Base-by-base conservation (phyloP, 2,113 vertebrate species). In the Pantherophis guttatus region DNA sequence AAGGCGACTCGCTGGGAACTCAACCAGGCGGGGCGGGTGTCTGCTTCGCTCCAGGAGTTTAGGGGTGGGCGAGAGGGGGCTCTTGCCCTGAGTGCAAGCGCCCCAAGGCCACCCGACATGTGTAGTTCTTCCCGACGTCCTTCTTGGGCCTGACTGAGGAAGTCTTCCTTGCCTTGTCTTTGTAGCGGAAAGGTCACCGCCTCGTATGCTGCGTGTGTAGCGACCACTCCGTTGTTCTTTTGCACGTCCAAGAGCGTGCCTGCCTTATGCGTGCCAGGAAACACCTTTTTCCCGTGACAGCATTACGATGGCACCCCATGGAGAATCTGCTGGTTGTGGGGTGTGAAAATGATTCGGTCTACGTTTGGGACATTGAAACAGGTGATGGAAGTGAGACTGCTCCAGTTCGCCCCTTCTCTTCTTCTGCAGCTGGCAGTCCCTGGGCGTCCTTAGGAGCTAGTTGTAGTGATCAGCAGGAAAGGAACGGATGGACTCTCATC, bases 301-400 rank as follows among this genome's bases (percentile, higher is more conserved):
- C 92, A 24, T 96, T 98, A 48, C 97, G 97, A 89, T 97, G 97
- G 96, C 97, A 98, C 85, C 97, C 97, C 0, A 48, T 94, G 81
- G 97, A 98, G 95, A 97, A 98, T 57, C 96, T 98, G 59, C 91
- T 98, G 53, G 95, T 98, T 86, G 98, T 98, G 89, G 98, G 96
- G 23, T 98, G 98, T 95, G 95, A 97, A 91, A 97, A 98, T 15
- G 96, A 97, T 90, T 98, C 98, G 0, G 96, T 97, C 91, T 98
- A 98, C 91, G 86, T 98, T 92, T 98, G 98, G 98, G 98, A 98
- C 92, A 96, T 97, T 94, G 98, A 98, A 96, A 98, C 98, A 96
- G 98, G 98, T 98, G 97, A 93, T 44, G 88, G 39, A 6, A 39
- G 85, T 0, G 1, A 50, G 33, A 1, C 0, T 5, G 0, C 13